phyloP scores from a whole-genome alignment of 2,797 vertebrate genomes.

The Rachycentron canadum region DNA sequence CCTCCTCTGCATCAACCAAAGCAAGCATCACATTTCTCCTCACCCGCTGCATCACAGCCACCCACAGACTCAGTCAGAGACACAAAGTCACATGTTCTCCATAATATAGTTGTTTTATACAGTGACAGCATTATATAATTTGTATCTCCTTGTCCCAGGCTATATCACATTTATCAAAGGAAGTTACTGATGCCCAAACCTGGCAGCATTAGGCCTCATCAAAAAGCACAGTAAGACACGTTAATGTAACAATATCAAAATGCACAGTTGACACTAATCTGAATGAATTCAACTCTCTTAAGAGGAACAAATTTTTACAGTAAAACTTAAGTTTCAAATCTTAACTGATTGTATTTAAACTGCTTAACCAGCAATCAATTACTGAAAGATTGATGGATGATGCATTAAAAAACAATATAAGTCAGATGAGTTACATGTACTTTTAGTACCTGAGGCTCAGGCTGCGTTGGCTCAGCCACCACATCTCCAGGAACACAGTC shows the following conservation, averaged over 20 bases:
- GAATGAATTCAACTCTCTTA: too few relatives aligned
- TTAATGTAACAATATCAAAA: too few relatives aligned
- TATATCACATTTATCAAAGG: too few relatives aligned
- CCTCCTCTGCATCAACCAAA: conserved; percentile 27
- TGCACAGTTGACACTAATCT: too few relatives aligned
- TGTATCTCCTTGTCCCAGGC: too few relatives aligned
- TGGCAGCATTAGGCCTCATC: too few relatives aligned
- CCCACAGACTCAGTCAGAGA: conserved; percentile 12
- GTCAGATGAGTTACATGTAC: background rate
- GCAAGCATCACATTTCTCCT: conserved; percentile 46
- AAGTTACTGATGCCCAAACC: too few relatives aligned
- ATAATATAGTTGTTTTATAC: background rate
- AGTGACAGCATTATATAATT: background rate
- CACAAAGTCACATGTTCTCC: conserved; percentile 3
- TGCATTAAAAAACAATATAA: too few relatives aligned
- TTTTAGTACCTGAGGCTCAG: conserved; percentile 38
- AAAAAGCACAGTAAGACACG: too few relatives aligned
- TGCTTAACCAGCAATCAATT: background rate
- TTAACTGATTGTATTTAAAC: too few relatives aligned
- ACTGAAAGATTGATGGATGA: background rate
- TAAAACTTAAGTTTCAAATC: too few relatives aligned
- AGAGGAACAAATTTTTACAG: too few relatives aligned
- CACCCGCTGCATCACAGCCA: conserved; percentile 58
- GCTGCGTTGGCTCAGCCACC: conserved; percentile 21
- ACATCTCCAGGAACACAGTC: conserved; percentile 89